Evolutionary conservation across 2,888 invertebrate genomes (phyloP).

Genomic region (Yponomeuta plumbellus): DNA sequence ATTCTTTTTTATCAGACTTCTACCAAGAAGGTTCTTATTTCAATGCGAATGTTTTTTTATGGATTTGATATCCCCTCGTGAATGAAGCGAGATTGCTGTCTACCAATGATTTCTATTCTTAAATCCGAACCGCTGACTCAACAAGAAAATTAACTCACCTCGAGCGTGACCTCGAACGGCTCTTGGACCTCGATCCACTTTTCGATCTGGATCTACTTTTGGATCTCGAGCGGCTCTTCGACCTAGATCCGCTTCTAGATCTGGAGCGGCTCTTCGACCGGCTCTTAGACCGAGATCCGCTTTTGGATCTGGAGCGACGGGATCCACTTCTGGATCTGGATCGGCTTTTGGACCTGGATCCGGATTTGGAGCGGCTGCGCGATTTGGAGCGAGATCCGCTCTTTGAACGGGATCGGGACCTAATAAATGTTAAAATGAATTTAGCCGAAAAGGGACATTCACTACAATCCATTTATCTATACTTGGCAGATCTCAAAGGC

Average conservation of each 20-base stretch:
- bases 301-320: conserved; percentile 38
- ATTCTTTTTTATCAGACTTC: no score
- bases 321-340: conserved; percentile 56
- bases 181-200: conserved; percentile 36
- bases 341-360: conserved; percentile 34
- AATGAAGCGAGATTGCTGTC: no score
- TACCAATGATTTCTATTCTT: no score
- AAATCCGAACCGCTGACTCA: no score
- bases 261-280: conserved; percentile 40
- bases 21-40: no score
- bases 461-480: no score
- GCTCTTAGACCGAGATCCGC: conserved; percentile 53
- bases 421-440: conserved; percentile 13
- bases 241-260: conserved; percentile 43
- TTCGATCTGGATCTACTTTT: conserved; percentile 52
- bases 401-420: conserved; percentile 60
- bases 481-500: no score
- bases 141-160: conserved; percentile 21
- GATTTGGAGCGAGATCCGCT: conserved; percentile 36
- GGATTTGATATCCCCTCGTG: no score
- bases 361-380: conserved; percentile 25
- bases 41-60: no score
- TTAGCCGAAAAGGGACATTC: conserved; percentile 20
- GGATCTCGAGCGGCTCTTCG: conserved; percentile 43
- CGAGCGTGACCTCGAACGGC: conserved; percentile 35